Conservation (phyloP, 2,888 invertebrate genomes). For the Cosmorhoe ocellata region DNA sequence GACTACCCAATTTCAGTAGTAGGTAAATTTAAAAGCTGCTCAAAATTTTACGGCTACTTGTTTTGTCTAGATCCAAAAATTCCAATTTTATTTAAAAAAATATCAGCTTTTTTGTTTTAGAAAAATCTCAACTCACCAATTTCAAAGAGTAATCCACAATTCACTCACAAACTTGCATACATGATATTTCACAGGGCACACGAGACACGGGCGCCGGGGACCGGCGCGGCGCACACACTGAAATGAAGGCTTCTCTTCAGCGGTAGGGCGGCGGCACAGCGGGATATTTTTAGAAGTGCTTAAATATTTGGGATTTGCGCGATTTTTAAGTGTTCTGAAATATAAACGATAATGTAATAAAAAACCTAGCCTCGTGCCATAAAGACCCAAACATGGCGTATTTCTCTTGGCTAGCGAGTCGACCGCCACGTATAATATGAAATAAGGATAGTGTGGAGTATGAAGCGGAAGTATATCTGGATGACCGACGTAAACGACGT, state of each 20-base stretch:
- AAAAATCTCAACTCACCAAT: slow-evolving; percentile 21
- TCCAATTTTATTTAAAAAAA: neutral
- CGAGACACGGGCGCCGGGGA: slow-evolving; percentile 35
- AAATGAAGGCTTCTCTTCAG: slow-evolving; percentile 44
- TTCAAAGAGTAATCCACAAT: slow-evolving; percentile 31
- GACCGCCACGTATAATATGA: too few species aligned
- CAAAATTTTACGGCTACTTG: too few species aligned
- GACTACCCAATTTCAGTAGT: too few species aligned
- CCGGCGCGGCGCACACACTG: slow-evolving; percentile 41
- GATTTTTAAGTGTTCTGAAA: neutral
- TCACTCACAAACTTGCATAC: slow-evolving; percentile 11
- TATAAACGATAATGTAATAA: too few species aligned
- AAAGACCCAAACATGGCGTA: too few species aligned
- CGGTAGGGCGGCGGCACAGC: slow-evolving; percentile 26
- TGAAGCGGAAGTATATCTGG: too few species aligned
- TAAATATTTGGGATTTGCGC: neutral
- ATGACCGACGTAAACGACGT: too few species aligned
- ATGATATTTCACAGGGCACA: slow-evolving; percentile 27
- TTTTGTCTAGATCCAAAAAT: neutral
- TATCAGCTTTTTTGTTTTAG: neutral
- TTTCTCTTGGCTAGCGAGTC: too few species aligned
- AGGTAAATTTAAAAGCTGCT: too few species aligned
- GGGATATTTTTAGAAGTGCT: slow-evolving; percentile 11
- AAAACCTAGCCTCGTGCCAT: too few species aligned
- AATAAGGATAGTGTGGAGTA: too few species aligned